These are phyloP conservation scores for Platysteira castanea DNA, from an alignment of 2,113 vertebrate genomes.

Conservation along the genomic window DNA sequence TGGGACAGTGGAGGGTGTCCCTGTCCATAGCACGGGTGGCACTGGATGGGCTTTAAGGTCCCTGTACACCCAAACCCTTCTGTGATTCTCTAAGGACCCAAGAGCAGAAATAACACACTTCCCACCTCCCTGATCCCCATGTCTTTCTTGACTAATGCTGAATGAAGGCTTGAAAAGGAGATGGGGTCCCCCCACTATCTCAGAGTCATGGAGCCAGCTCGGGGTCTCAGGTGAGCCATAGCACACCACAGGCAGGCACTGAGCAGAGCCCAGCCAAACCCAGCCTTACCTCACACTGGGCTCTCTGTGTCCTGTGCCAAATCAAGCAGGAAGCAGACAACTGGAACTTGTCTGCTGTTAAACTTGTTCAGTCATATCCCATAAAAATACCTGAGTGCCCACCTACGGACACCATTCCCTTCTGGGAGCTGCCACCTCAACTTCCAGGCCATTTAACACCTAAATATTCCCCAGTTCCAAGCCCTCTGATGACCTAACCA, in stretches of 20 bases:
- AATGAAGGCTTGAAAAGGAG: not conserved
- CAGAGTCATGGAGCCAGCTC: fast-evolving
- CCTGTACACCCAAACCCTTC: too few species aligned
- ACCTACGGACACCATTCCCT: not conserved
- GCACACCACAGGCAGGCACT: not conserved
- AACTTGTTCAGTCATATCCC: not conserved
- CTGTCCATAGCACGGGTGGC: not conserved
- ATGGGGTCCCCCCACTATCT: not conserved
- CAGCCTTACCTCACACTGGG: not conserved
- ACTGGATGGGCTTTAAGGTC: fast-evolving
- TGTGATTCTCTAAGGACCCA: not conserved
- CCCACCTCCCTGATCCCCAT: not conserved
- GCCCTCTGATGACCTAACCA: not conserved
- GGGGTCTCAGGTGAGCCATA: not conserved
- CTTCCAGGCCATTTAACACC: not conserved
- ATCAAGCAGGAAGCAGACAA: conserved; percentile 31
- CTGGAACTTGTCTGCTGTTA: not conserved
- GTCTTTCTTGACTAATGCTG: not conserved
- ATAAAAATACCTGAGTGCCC: conserved; percentile 38
- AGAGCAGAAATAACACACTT: not conserved
- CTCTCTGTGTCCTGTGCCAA: not conserved
- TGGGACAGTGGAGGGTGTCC: not conserved
- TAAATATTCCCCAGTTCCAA: not conserved
- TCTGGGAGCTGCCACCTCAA: not conserved
- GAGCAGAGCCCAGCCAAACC: not conserved